Evolutionary conservation across 2,888 invertebrate genomes (phyloP).

Genomic region (Didymodactylos carnosus): DNA sequence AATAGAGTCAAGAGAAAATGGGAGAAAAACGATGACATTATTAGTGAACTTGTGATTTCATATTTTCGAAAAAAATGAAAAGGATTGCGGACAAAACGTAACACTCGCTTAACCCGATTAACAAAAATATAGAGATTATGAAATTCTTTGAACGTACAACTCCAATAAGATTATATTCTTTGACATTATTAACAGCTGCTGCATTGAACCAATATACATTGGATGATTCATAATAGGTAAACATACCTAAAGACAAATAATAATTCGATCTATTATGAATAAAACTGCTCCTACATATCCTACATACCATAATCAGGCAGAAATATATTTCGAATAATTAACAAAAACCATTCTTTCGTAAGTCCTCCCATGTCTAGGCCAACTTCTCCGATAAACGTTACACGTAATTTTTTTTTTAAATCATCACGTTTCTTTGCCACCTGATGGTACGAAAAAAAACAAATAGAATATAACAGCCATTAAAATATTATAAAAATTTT

Average conservation of each 20-base stretch:
- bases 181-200: slow-evolving; percentile 36
- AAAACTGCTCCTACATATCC: no score
- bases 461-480: not conserved
- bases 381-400: slow-evolving; percentile 44
- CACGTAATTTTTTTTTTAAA: slow-evolving; percentile 45
- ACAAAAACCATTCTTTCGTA: slow-evolving; percentile 46
- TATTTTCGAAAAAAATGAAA: no score
- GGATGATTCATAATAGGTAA: slow-evolving; percentile 42
- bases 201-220: slow-evolving; percentile 41
- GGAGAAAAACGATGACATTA: no score
- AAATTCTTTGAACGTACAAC: no score
- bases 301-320: slow-evolving; percentile 35
- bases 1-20: no score
- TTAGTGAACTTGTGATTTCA: no score
- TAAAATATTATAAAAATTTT: not conserved
- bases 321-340: slow-evolving; percentile 43
- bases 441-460: no score
- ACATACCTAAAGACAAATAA: slow-evolving; percentile 38
- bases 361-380: slow-evolving; percentile 47
- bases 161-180: slow-evolving; percentile 44
- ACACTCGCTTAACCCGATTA: no score
- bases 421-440: slow-evolving; percentile 43
- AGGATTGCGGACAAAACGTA: no score
- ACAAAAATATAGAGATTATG: no score
- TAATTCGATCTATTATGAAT: no score